phyloP scores from a whole-genome alignment of 2,797 vertebrate species.

The Sebastes diaconus region DNA sequence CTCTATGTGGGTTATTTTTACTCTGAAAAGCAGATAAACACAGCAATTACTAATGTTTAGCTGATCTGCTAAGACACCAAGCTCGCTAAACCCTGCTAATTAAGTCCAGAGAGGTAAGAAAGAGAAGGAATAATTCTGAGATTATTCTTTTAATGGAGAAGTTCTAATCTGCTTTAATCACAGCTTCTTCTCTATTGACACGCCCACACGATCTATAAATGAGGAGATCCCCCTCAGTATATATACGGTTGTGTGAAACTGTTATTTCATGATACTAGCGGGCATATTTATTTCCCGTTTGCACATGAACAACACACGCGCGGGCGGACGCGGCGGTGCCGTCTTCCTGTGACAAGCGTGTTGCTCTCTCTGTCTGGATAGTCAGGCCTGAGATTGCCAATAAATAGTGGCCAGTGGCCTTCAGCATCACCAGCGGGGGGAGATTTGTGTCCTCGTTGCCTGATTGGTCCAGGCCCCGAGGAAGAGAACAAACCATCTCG shows the following conservation, averaged over 20 bases:
- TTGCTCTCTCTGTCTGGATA: slow-evolving; percentile 75
- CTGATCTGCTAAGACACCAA: slow-evolving; percentile 33
- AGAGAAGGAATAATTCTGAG: slow-evolving; percentile 24
- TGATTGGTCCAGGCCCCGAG: slow-evolving; percentile 72
- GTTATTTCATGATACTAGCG: slow-evolving; percentile 30
- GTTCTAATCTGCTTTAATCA: slow-evolving; percentile 57
- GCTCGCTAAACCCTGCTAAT: slow-evolving; percentile 57
- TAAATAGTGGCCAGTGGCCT: slow-evolving; percentile 82
- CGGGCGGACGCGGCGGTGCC: slow-evolving; percentile 33
- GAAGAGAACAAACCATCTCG: slow-evolving; percentile 75
- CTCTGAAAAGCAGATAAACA: slow-evolving; percentile 58
- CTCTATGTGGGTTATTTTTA: slow-evolving; percentile 57
- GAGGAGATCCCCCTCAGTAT: slow-evolving; percentile 35
- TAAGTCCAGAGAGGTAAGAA: slow-evolving; percentile 47
- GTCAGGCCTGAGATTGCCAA: slow-evolving; percentile 81
- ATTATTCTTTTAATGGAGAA: slow-evolving; percentile 10
- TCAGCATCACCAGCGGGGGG: slow-evolving; percentile 72
- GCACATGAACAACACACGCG: slow-evolving; percentile 46
- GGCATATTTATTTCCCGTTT: slow-evolving; percentile 31
- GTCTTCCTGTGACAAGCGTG: slow-evolving; percentile 68
- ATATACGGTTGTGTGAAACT: slow-evolving; percentile 1
- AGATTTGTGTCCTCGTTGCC: slow-evolving; percentile 77
- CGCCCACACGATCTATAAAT: slow-evolving; percentile 31
- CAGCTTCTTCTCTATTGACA: slow-evolving; percentile 33
- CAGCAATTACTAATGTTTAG: slow-evolving; percentile 62